Base-by-base conservation (phyloP, 2,797 vertebrate genomes). In the Hyperoplus lanceolatus region DNA sequence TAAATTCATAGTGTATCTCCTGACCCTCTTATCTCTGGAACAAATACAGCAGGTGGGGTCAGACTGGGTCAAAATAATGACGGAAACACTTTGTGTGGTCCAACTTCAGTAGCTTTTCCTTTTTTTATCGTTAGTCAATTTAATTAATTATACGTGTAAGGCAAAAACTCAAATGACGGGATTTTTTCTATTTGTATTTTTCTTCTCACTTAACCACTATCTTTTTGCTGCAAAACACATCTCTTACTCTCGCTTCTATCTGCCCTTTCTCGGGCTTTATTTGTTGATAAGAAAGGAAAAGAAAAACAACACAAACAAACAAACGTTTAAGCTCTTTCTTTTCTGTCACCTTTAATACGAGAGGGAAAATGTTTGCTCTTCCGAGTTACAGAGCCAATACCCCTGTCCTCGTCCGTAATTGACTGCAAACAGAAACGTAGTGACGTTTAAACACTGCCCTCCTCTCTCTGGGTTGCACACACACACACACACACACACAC, bases 371-470 rank as follows among this genome's bases (percentile, higher is more conserved):
- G 92, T 95, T 95, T 95, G 93, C 90, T 87, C 90, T 91, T 79
- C 81, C 48, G 80, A 88, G 90, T 82, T 87, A 84, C 86, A 85
- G 87, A 91, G 89, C 92, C 90, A 86, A 89, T 94, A 85, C 88
- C 89, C 83, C 90, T 92, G 92, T 94, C 90, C 90, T 91, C 90
- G 67, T 90, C 78, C 62, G 79, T 94, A 94, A 95, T 93, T 94
- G 94, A 94, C 94, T 94, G 92, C 93, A 94, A 95, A 95, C 93
- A 95, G 86, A 86, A 91, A 88, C 85, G 79, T 71, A 75, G 85
- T 90, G 90, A 88, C 85, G 90, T 95, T 95, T 70, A 67, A 91
- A 96, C 93, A 89, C 91, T 87, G 81, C 84, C 90, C 93, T 88
- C 83, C 86, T 82, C 87, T 87, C 79, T 81, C 83, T 75, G 72